Percentiles rank a stretch among this genome's conserved stretches.
Conservation (phyloP, 2,797 vertebrate genomes). For the Sciurus carolinensis region DNA sequence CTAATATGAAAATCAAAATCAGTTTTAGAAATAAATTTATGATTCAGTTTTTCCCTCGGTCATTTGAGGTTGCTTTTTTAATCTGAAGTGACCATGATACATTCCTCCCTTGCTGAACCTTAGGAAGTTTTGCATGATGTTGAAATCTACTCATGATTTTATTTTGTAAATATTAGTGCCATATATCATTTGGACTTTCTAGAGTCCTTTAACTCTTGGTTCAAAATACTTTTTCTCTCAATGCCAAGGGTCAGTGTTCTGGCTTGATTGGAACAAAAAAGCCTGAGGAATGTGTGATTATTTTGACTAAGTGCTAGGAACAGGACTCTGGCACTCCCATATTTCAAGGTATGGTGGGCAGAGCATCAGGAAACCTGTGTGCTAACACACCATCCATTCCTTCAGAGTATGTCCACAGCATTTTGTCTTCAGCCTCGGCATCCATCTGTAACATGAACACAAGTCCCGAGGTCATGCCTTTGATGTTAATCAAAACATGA, state of each 20-base stretch:
- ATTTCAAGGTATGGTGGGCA: constrained; percentile 84
- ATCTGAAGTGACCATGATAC: constrained; percentile 61
- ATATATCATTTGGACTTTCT: constrained; percentile 59
- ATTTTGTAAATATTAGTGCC: constrained; percentile 71
- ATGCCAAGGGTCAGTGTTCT: constrained; percentile 66
- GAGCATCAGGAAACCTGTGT: constrained; percentile 76
- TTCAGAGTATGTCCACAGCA: constrained; percentile 91
- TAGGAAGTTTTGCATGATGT: neutral
- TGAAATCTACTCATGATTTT: constrained; percentile 31
- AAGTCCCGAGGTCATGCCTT: constrained; percentile 87
- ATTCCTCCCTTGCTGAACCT: constrained; percentile 37
- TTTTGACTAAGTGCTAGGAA: constrained; percentile 76
- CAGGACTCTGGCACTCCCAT: constrained; percentile 72
- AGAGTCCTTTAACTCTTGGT: constrained; percentile 68
- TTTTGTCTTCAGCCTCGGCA: constrained; percentile 95
- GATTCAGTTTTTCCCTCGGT: neutral
- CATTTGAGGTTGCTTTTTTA: constrained; percentile 66
- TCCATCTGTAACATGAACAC: constrained; percentile 95
- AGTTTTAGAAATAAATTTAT: constrained; percentile 50
- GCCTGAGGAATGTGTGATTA: constrained; percentile 78
- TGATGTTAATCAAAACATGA: constrained; percentile 74
- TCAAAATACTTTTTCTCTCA: constrained; percentile 58
- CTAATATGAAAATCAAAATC: constrained; percentile 77
- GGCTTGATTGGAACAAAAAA: constrained; percentile 82
- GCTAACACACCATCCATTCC: constrained; percentile 93